Percentiles rank a stretch among this genome's conserved stretches.
Conservation (phyloP, 2,113 vertebrate genomes). For the Shinisaurus crocodilurus region DNA sequence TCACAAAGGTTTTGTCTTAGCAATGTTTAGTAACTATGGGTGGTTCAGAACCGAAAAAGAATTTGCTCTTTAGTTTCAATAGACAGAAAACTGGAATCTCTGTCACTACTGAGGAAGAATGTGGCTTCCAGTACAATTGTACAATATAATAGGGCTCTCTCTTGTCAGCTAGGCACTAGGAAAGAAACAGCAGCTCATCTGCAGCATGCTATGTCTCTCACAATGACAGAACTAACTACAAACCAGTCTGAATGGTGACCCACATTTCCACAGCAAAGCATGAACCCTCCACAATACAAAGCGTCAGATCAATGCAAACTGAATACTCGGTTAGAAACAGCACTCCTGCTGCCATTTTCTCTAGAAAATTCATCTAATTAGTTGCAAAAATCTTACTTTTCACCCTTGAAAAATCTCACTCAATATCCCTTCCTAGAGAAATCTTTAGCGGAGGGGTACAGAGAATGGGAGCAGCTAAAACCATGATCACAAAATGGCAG, state of each 20-base stretch:
- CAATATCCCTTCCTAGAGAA: background rate
- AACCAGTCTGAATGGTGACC: conserved; percentile 52
- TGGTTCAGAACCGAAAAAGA: conserved; percentile 40
- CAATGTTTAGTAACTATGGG: background rate
- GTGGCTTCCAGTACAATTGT: conserved; percentile 43
- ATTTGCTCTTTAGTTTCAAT: conserved; percentile 26
- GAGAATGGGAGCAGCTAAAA: background rate
- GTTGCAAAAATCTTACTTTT: background rate
- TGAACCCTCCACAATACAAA: conserved; percentile 30
- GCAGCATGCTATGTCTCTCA: conserved; percentile 60
- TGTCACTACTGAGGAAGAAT: conserved; percentile 53
- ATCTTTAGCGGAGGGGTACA: background rate
- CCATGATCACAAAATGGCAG: background rate
- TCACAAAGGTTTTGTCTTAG: conserved; percentile 6
- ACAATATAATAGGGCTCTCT: conserved; percentile 59
- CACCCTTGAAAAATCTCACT: background rate
- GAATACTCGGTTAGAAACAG: background rate
- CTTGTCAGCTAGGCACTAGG: conserved; percentile 52
- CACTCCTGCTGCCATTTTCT: conserved; percentile 27
- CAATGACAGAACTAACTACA: conserved; percentile 42
- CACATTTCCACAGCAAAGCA: conserved; percentile 47
- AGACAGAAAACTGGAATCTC: conserved; percentile 31
- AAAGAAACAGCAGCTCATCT: conserved; percentile 43
- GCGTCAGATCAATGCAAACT: conserved; percentile 32
- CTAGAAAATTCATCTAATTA: conserved; percentile 9